Conservation (phyloP, 2,888 invertebrate species). For the Mactromeris polynyma region DNA sequence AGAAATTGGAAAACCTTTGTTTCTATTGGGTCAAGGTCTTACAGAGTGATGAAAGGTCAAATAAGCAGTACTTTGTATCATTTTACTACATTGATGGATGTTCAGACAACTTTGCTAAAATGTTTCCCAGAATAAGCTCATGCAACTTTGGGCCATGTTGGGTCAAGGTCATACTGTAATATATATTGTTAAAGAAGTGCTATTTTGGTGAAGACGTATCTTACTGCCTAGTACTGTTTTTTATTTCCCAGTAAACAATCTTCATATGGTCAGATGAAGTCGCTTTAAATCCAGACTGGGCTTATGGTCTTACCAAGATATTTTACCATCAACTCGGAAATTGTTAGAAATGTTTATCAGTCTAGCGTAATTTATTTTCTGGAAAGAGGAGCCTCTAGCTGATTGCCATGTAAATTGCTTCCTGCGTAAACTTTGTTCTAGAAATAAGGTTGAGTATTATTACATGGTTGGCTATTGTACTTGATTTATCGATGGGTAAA, state of each 20-base stretch:
- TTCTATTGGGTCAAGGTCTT: too few relatives aligned
- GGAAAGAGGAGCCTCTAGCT: not conserved
- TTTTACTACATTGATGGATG: too few relatives aligned
- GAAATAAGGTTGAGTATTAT: constrained; percentile 6
- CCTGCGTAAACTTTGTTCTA: constrained; percentile 1
- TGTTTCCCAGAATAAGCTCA: too few relatives aligned
- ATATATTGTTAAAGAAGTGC: too few relatives aligned
- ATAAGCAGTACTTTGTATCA: too few relatives aligned
- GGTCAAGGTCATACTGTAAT: too few relatives aligned
- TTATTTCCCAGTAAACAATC: not conserved
- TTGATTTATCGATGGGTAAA: not conserved
- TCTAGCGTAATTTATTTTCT: constrained; percentile 1
- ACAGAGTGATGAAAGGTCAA: too few relatives aligned
- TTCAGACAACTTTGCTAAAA: too few relatives aligned
- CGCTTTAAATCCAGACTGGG: not conserved
- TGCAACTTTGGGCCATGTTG: too few relatives aligned
- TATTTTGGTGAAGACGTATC: too few relatives aligned
- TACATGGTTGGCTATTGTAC: not conserved
- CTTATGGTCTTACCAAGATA: not conserved
- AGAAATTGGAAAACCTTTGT: too few relatives aligned
- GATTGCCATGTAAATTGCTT: not conserved
- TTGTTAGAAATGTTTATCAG: not conserved
- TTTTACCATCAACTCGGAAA: constrained; percentile 4
- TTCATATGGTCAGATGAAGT: not conserved
- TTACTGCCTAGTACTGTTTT: too few relatives aligned